phyloP scores from a whole-genome alignment of 2,888 invertebrate genomes.

The Hemithea aestivaria region DNA sequence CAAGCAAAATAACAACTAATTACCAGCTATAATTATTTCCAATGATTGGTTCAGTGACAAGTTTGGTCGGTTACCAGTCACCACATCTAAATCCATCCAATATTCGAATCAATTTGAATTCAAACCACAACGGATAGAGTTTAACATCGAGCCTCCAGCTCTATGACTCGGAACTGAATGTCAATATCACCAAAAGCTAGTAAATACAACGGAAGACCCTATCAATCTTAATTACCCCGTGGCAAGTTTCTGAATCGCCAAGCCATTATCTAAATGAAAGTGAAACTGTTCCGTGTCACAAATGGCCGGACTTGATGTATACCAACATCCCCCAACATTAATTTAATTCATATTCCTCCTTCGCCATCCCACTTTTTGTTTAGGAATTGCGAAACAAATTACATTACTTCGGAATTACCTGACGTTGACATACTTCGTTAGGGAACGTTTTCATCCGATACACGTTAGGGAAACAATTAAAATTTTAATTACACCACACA shows the following conservation, averaged over 20 bases:
- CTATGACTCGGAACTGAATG: constrained; percentile 20
- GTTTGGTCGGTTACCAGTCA: constrained; percentile 6
- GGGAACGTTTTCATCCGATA: constrained; percentile 18
- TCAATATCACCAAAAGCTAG: constrained; percentile 26
- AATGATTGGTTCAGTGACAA: constrained; percentile 15
- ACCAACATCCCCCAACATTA: constrained; percentile 24
- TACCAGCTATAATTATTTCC: constrained; percentile 11
- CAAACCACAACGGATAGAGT: constrained; percentile 7
- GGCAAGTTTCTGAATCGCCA: constrained; percentile 47
- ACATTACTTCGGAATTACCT: constrained; percentile 26
- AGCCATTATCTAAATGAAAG: constrained; percentile 61
- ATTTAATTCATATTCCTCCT: constrained; percentile 26
- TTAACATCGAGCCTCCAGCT: constrained; percentile 8
- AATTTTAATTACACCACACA: constrained; percentile 29
- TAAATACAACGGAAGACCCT: constrained; percentile 43
- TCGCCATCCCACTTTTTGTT: constrained; percentile 28
- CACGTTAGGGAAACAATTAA: constrained; percentile 25
- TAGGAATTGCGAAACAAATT: constrained; percentile 33
- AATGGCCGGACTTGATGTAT: constrained; percentile 22
- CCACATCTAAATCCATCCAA: constrained; percentile 11
- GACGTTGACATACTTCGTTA: constrained; percentile 27
- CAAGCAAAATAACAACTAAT: constrained; percentile 4
- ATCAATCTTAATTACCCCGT: constrained; percentile 61
- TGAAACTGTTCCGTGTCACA: constrained; percentile 31
- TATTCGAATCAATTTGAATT: constrained; percentile 11